Base-by-base conservation (phyloP, 2,113 vertebrate genomes). In the Casuarius casuarius region DNA sequence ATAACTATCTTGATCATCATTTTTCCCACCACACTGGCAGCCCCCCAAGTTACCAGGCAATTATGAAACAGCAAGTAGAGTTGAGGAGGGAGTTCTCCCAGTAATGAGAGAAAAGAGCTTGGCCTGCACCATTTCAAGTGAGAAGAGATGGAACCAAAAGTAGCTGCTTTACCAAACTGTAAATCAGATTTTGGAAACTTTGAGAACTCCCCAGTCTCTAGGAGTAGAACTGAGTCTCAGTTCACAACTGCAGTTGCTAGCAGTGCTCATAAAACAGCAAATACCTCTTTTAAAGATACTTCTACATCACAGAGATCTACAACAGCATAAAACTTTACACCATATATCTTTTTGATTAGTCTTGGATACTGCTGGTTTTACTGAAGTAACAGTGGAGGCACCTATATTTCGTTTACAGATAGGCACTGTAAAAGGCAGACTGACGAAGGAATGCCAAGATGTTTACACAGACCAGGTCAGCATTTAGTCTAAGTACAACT, bases 111-210 rank as follows among this genome's bases (percentile, higher is more conserved):
- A 48, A 86, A 83, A 87, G 79, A 5, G 8, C 6, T 71, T 77
- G 18, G 35, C 63, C 42, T 10, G 35, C 31, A 46, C 33, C 0
- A 58, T 54, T 86, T 84, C 29, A 42, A 89, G 58, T 0, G 0
- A 90, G 49, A 92, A 83, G n/a, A 73, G 22, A 63, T 18, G 3
- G 31, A 63, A 29, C 14, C 11, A 82, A 78, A 91, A 89, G 9
- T 17, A 71, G 5, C 3, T 38, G 16, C 14, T 68, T 86, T 78
- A 89, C 29, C 62, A 87, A 87, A 91, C 81, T 52, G 9, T 61
- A 48, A 80, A 84, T 91, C 70, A 68, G 46, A 73, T 61, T 16
- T 18, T 79, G 58, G 73, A 82, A 88, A 67, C 3, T 65, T 79
- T 35, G 35, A 80, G 54, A 88, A 80, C 8, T 86, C 40, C 46